Percentiles rank a stretch among this genome's conserved stretches.
Conservation (phyloP, 2,888 invertebrate species). For the Epistrophe grossulariae region DNA sequence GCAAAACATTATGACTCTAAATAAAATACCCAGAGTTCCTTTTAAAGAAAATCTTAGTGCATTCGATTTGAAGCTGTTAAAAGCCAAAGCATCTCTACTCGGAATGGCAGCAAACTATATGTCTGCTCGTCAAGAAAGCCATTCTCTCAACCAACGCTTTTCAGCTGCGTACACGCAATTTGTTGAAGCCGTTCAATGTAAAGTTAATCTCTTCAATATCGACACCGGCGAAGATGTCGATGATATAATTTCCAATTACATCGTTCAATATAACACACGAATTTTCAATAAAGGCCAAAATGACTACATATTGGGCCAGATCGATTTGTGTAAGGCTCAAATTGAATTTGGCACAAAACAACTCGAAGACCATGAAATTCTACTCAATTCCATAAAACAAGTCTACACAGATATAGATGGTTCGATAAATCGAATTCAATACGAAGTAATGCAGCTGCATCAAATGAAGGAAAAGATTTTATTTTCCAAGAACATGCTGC, state of each 20-base stretch:
- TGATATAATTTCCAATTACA: slow-evolving; percentile 80
- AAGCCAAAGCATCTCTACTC: slow-evolving; percentile 80
- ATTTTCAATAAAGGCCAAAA: slow-evolving; percentile 80
- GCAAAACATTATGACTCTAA: slow-evolving; percentile 80
- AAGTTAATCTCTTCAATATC: slow-evolving; percentile 79
- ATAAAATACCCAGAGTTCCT: slow-evolving; percentile 70
- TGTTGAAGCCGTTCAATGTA: slow-evolving; percentile 79
- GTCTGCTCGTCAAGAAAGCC: slow-evolving; percentile 78
- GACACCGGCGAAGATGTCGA: slow-evolving; percentile 78
- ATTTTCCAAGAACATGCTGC: slow-evolving; percentile 80
- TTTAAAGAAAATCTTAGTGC: slow-evolving; percentile 77
- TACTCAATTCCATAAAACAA: slow-evolving; percentile 80
- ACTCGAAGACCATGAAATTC: slow-evolving; percentile 81
- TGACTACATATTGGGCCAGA: slow-evolving; percentile 80
- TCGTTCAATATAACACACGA: slow-evolving; percentile 80
- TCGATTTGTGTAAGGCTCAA: slow-evolving; percentile 79
- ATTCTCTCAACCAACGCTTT: slow-evolving; percentile 79
- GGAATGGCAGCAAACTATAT: slow-evolving; percentile 80
- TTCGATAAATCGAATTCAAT: slow-evolving; percentile 81
- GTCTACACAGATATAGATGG: slow-evolving; percentile 80
- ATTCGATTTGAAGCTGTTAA: slow-evolving; percentile 80
- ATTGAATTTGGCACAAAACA: slow-evolving; percentile 78
- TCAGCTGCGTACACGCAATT: slow-evolving; percentile 78
- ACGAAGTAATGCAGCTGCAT: slow-evolving; percentile 81
- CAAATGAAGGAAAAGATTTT: slow-evolving; percentile 83